Percentiles rank a stretch among this genome's conserved stretches.
phyloP scores from a whole-genome alignment of 2,888 invertebrate genomes.

The Cataglyphis cursor region DNA sequence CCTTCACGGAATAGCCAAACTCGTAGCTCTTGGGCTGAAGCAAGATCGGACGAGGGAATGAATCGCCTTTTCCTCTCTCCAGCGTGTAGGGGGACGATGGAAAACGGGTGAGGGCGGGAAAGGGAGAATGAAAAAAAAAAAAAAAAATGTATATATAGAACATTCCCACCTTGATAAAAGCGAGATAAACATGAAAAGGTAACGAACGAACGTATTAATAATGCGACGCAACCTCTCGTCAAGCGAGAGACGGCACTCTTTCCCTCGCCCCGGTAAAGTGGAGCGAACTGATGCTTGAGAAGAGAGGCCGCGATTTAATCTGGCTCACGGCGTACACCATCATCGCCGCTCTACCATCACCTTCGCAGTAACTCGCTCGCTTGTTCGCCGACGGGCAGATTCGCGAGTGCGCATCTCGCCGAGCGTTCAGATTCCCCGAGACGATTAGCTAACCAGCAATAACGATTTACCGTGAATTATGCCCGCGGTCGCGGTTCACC shows the following conservation, averaged over 20 bases:
- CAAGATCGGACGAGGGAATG: conserved; percentile 2
- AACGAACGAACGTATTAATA: conserved; percentile 33
- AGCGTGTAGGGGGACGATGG: not conserved
- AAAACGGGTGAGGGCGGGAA: not conserved
- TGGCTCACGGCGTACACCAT: conserved; percentile 54
- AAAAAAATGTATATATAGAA: not conserved
- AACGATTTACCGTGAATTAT: conserved; percentile 73
- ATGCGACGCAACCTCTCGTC: conserved; percentile 25
- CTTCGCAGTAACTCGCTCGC: conserved; percentile 35
- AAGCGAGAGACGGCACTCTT: conserved; percentile 8
- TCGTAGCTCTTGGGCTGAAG: conserved; percentile 92
- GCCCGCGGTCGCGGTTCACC: conserved; percentile 70
- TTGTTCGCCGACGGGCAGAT: conserved; percentile 58
- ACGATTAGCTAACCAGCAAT: conserved; percentile 81
- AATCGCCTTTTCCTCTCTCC: not conserved
- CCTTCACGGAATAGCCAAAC: conserved; percentile 93
- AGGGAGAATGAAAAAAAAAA: not conserved
- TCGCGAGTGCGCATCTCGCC: conserved; percentile 56
- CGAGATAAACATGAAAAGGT: conserved; percentile 27
- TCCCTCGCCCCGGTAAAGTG: conserved; percentile 33
- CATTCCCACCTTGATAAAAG: not conserved
- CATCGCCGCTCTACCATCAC: conserved; percentile 24
- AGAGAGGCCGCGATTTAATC: conserved; percentile 64
- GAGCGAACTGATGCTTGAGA: conserved; percentile 46
- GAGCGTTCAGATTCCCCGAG: conserved; percentile 74